These are phyloP conservation scores for Aplodontia rufa DNA, from an alignment of 2,113 vertebrate genomes.

Conservation along the genomic window DNA sequence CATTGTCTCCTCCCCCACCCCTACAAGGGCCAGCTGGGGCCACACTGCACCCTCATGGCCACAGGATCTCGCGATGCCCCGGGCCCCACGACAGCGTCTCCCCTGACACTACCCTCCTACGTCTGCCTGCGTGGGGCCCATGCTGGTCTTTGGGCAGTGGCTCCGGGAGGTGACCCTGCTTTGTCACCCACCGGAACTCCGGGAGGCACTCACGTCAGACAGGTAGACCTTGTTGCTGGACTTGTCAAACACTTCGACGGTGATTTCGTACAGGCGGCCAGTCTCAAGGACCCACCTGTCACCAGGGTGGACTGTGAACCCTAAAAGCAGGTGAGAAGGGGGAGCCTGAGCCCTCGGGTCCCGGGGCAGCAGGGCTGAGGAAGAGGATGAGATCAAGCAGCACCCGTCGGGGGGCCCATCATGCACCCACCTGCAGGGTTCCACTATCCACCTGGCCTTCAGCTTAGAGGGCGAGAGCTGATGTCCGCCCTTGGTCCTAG, in stretches of 20 bases:
- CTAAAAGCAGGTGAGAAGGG: slow-evolving; percentile 80
- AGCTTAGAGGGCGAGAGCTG: fast-evolving
- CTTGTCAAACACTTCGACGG: slow-evolving; percentile 94
- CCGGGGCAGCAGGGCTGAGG: no score
- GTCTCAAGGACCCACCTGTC: slow-evolving; percentile 96
- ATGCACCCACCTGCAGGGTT: not conserved
- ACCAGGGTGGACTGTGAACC: slow-evolving; percentile 93
- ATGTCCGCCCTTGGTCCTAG: fast-evolving
- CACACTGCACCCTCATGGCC: not conserved
- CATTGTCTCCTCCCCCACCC: no score
- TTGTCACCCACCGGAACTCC: fast-evolving
- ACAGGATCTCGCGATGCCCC: not conserved
- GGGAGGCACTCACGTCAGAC: slow-evolving; percentile 92
- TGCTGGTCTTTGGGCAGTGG: not conserved
- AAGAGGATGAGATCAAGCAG: not conserved
- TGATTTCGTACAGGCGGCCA: slow-evolving; percentile 89
- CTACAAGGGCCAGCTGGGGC: no score
- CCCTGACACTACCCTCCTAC: fast-evolving
- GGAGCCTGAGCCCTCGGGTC: not conserved
- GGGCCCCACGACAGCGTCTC: not conserved
- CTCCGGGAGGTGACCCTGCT: not conserved
- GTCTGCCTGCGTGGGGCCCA: not conserved
- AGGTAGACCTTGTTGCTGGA: slow-evolving; percentile 93
- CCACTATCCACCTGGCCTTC: fast-evolving
- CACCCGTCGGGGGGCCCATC: no score